phyloP scores from a whole-genome alignment of 1,140 invertebrate genomes.

The Drosophila bocki region DNA sequence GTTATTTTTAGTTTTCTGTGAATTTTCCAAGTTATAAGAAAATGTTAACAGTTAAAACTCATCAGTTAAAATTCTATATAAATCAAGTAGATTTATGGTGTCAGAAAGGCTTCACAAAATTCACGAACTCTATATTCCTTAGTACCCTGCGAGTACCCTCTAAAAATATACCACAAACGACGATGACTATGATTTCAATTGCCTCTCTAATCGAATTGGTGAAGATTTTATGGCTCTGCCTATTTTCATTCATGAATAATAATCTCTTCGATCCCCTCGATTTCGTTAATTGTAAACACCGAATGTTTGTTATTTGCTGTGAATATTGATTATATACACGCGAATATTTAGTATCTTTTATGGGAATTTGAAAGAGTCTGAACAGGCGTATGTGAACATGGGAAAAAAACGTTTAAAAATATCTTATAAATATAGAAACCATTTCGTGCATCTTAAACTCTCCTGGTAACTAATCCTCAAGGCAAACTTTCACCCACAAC shows the following conservation, averaged over 20 bases:
- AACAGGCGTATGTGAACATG: slow-evolving; percentile 33
- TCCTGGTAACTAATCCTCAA: slow-evolving; percentile 21
- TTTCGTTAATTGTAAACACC: slow-evolving; percentile 54
- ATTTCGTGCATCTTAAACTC: neutral
- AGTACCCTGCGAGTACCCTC: neutral
- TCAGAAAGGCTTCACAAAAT: too few species aligned
- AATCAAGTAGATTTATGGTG: too few species aligned
- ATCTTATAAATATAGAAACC: neutral
- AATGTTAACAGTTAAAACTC: too few species aligned
- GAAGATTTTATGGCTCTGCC: slow-evolving; percentile 56
- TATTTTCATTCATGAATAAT: slow-evolving; percentile 67
- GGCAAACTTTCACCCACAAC: slow-evolving; percentile 25
- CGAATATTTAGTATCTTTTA: slow-evolving; percentile 51
- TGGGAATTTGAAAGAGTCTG: slow-evolving; percentile 59
- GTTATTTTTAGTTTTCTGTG: too few species aligned
- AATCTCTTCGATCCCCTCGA: slow-evolving; percentile 18
- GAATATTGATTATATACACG: slow-evolving; percentile 60
- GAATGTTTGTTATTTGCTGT: slow-evolving; percentile 53
- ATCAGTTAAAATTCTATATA: too few species aligned
- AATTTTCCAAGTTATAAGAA: too few species aligned
- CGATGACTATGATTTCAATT: slow-evolving; percentile 48
- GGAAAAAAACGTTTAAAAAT: neutral
- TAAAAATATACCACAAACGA: slow-evolving; percentile 14
- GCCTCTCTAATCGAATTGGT: slow-evolving; percentile 46
- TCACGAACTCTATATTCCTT: neutral